Percentiles rank a stretch among this genome's conserved stretches.
phyloP scores from a whole-genome alignment of 2,888 invertebrate species.

The Torymus tubicola region DNA sequence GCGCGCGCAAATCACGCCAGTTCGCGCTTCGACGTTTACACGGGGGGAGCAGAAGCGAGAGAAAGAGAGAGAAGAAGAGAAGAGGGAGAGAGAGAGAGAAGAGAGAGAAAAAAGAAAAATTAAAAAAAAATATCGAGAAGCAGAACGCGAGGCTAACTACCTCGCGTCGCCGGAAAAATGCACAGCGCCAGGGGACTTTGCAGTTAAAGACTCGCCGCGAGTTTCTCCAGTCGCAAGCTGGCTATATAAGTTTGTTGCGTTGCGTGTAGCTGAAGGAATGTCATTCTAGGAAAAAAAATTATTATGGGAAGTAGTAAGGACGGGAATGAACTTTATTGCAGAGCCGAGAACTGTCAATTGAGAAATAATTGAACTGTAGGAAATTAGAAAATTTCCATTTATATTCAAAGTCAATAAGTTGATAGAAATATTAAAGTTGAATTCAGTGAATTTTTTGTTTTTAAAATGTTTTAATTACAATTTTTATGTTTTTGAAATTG shows the following conservation, averaged over 20 bases:
- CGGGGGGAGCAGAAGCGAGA: background rate
- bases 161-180: conserved; percentile 11
- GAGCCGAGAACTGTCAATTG: too few species aligned
- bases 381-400: too few species aligned
- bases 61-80: too few species aligned
- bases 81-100: background rate
- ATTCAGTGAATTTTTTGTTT: too few species aligned
- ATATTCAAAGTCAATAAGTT: too few species aligned
- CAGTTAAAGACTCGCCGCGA: background rate
- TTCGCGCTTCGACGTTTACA: background rate
- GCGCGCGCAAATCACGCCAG: conserved; percentile 25
- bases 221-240: conserved; percentile 6
- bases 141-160: conserved; percentile 14
- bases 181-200: conserved; percentile 9
- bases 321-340: too few species aligned
- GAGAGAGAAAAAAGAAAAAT: background rate
- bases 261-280: background rate
- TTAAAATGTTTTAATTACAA: too few species aligned
- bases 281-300: too few species aligned
- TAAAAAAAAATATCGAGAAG: background rate
- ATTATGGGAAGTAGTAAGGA: too few species aligned
- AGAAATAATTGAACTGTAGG: too few species aligned
- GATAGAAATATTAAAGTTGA: too few species aligned
- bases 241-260: conserved; percentile 7
- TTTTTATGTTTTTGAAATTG: too few species aligned